Conservation (phyloP, 2,888 invertebrate genomes). For the Hydraecia micacea region DNA sequence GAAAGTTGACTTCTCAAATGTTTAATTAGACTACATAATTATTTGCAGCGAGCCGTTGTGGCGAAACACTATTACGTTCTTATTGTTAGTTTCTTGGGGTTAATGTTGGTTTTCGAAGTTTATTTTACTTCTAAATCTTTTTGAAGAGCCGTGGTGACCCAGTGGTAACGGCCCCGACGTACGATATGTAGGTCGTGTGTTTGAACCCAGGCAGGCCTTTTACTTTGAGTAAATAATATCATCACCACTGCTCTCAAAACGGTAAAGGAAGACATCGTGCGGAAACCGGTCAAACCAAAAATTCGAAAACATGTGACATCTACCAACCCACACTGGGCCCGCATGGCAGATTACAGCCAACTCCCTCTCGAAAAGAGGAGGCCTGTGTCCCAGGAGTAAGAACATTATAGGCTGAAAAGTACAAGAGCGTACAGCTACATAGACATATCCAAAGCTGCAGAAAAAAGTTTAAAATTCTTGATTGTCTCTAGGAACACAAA, state of each 20-base stretch:
- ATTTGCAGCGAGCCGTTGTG: slow-evolving; percentile 62
- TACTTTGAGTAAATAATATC: not conserved
- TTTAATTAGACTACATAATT: slow-evolving; percentile 83
- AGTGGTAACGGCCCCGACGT: not conserved
- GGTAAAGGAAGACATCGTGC: not conserved
- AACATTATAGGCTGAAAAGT: not conserved
- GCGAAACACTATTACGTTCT: slow-evolving; percentile 37
- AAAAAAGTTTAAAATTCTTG: not conserved
- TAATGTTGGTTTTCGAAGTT: not conserved
- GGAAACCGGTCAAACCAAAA: not conserved
- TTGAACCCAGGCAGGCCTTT: not conserved
- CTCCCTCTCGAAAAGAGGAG: not conserved
- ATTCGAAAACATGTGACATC: not conserved
- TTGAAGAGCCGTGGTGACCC: not conserved
- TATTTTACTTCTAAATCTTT: not conserved
- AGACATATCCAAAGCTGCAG: not conserved
- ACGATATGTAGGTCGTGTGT: not conserved
- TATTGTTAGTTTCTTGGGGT: slow-evolving; percentile 29
- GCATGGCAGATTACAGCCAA: not conserved
- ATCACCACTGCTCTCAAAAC: not conserved
- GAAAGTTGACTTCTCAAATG: slow-evolving; percentile 76
- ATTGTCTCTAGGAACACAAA: not conserved
- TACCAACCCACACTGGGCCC: not conserved
- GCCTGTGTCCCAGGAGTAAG: not conserved
- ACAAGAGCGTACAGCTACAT: not conserved